Percentiles rank a stretch among this genome's conserved stretches.
phyloP scores from a whole-genome alignment of 2,113 vertebrate species.

The Neolamprologus sp. region DNA sequence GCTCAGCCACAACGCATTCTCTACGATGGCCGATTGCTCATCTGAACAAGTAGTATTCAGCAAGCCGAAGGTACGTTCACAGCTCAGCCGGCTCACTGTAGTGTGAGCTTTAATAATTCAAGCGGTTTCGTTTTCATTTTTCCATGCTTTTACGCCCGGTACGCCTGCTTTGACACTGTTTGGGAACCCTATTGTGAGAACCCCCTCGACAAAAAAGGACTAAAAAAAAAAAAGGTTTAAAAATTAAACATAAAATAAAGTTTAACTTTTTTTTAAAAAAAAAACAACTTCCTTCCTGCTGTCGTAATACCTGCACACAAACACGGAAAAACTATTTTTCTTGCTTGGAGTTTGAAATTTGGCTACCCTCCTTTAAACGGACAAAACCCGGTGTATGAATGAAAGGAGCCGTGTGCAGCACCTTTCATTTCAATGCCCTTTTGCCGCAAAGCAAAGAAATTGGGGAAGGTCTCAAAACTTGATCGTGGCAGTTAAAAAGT shows the following conservation, averaged over 20 bases:
- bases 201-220: neutral
- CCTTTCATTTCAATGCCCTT: neutral
- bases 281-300: neutral
- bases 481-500: neutral
- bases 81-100: neutral
- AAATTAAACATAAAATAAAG: neutral
- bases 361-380: neutral
- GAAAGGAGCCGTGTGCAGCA: neutral
- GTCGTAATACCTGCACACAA: rapidly evolving
- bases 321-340: neutral
- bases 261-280: rapidly evolving
- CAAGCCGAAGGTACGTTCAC: conserved; percentile 49
- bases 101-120: neutral
- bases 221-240: neutral
- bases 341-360: neutral
- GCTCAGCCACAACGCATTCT: neutral
- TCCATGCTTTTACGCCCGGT: neutral
- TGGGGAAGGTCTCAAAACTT: neutral
- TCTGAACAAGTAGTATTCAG: conserved; percentile 20
- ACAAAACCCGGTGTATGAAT: neutral
- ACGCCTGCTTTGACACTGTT: neutral
- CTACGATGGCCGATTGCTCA: conserved; percentile 16
- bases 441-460: neutral
- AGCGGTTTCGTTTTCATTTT: neutral
- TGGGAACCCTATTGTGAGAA: neutral